Base-by-base conservation (phyloP, 2,113 vertebrate species). In the Meleagris gallopavo region DNA sequence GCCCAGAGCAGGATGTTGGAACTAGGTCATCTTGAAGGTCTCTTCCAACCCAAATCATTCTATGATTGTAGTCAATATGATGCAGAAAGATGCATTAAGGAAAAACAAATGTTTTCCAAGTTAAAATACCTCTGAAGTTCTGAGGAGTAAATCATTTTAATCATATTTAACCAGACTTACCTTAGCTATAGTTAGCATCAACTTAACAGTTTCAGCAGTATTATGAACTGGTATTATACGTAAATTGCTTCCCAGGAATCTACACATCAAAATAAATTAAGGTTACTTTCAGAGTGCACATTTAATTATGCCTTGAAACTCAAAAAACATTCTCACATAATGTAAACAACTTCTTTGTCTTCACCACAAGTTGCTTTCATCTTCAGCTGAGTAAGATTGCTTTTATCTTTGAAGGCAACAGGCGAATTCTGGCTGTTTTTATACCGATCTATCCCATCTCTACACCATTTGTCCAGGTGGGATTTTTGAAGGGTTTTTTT, bases 131-230 rank as follows among this genome's bases (percentile, higher is more conserved):
- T 55, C 40, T 45, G 45, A 71, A 66, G 11, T 36, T 55, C 72
- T 72, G 27, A 46, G 25, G 27, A 76, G 14, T 7, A 67, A 71
- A 60, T 60, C 36, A 32, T 61, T 93, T 73, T 8, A 86, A 77
- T 45, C 78, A 34, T 70, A 64, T 58, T 29, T 62, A 45, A 38
- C 11, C 15, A 69, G 25, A 66, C 97, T 98, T 97, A 99, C 99
- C 98, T 99, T 99, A 60, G 98, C 98, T 87, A 99, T 97, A 24
- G 98, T 98, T 75, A 99, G 93, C 98, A 99, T 99, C 87, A 98
- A 98, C 93, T 98, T 98, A 72, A 98, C 91, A 21, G 97, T 95
- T 82, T 99, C 98, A 58, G 88, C 89, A 90, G 94, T 92, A 95
- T 98, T 99, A 91, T 98, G 98, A 74, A 98, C 98, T 71, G 99